Evolutionary conservation across 2,113 vertebrate species (phyloP).

Genomic region (Myxocyprinus asiaticus): DNA sequence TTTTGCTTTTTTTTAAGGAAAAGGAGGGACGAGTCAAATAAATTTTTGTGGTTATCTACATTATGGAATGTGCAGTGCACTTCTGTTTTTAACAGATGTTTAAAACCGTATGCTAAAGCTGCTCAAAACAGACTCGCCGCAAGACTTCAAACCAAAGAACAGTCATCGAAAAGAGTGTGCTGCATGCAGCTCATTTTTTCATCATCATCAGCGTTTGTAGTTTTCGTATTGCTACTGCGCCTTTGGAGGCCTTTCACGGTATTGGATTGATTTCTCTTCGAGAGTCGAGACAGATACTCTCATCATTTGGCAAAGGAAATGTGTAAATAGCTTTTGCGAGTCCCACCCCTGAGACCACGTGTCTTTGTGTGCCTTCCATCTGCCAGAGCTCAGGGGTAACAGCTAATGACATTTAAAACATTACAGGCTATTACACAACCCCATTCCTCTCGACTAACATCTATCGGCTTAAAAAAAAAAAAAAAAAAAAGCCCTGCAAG

Average conservation of each 20-base stretch:
- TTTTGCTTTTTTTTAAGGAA: no score
- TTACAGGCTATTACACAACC: constrained; percentile 23
- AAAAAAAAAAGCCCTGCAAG: no score
- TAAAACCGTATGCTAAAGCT: no score
- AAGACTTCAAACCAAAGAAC: neutral
- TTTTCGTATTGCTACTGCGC: constrained; percentile 36
- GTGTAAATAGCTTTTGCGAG: constrained; percentile 61
- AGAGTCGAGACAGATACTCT: constrained; percentile 66
- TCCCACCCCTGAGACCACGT: constrained; percentile 43
- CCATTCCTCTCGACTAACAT: constrained; percentile 1
- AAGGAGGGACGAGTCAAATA: no score
- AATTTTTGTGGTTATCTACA: no score
- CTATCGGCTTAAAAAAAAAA: neutral
- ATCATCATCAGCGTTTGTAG: constrained; percentile 24
- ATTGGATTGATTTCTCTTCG: constrained; percentile 64
- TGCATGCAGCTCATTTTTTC: constrained; percentile 37
- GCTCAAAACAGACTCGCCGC: neutral
- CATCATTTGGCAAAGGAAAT: constrained; percentile 53
- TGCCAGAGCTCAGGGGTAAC: constrained; percentile 29
- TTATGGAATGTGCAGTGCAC: no score
- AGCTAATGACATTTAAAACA: constrained; percentile 37
- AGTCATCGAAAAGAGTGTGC: constrained; percentile 1
- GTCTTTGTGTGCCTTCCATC: constrained; percentile 38
- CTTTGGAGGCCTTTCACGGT: constrained; percentile 59
- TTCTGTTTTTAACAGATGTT: no score